Evolutionary conservation across 2,888 invertebrate species (phyloP).

Genomic region (Tuta absoluta): DNA sequence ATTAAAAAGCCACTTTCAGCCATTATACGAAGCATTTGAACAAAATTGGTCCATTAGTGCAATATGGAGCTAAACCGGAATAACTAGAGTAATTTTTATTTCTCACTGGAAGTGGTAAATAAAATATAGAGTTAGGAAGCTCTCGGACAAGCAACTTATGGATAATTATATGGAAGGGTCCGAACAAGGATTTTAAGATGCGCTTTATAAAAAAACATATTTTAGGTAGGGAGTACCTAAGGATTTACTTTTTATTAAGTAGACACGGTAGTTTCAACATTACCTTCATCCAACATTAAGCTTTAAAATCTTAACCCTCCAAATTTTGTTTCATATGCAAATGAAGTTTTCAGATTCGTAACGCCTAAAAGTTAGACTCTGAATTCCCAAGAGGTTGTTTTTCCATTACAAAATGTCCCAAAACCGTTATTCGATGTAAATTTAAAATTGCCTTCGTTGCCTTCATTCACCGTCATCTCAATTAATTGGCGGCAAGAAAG

Average conservation of each 20-base stretch:
- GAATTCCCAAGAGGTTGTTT: background rate
- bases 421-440: conserved; percentile 21
- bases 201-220: too few relatives aligned
- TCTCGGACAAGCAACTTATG: background rate
- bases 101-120: conserved; percentile 7
- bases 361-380: conserved; percentile 4
- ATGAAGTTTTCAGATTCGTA: background rate
- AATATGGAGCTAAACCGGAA: conserved; percentile 20
- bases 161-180: background rate
- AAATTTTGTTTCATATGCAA: background rate
- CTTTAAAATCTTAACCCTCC: too few relatives aligned
- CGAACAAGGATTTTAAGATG: background rate
- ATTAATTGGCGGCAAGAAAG: conserved; percentile 43
- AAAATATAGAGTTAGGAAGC: background rate
- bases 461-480: conserved; percentile 43
- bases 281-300: too few relatives aligned
- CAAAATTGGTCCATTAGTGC: conserved; percentile 25
- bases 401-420: background rate
- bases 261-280: too few relatives aligned
- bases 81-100: conserved; percentile 6
- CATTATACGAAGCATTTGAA: conserved; percentile 20
- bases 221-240: too few relatives aligned
- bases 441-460: conserved; percentile 44
- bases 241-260: too few relatives aligned
- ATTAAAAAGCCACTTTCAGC: conserved; percentile 19